A percentile compares a stretch with the other conserved stretches of the same genome.
Evolutionary conservation across 2,797 vertebrate species (phyloP).

Genomic region (Pogonophryne albipinna): DNA sequence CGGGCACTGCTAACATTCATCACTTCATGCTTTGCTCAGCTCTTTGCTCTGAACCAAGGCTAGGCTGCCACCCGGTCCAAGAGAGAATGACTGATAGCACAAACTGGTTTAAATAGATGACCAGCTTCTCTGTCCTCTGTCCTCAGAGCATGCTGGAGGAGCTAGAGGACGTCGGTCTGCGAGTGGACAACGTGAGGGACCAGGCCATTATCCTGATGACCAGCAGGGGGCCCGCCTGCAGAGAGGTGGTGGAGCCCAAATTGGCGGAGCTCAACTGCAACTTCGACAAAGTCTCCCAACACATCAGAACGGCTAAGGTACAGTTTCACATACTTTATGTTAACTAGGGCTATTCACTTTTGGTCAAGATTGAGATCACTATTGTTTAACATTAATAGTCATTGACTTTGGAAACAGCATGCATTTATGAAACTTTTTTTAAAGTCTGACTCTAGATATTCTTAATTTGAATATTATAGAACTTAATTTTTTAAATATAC

Average conservation of each 20-base stretch:
- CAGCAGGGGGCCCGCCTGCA: slow-evolving; percentile 88
- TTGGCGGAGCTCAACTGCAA: slow-evolving; percentile 93
- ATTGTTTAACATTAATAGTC: neutral
- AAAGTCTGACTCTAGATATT: neutral
- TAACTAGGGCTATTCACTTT: neutral
- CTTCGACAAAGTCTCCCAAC: slow-evolving; percentile 96
- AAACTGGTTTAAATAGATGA: slow-evolving; percentile 29
- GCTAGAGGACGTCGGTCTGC: slow-evolving; percentile 88
- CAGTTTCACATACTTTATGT: neutral
- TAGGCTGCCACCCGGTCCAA: slow-evolving; percentile 4
- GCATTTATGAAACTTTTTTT: neutral
- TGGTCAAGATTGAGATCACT: neutral
- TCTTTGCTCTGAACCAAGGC: slow-evolving; percentile 41
- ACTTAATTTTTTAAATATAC: neutral
- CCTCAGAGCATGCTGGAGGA: slow-evolving; percentile 89
- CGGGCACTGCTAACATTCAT: slow-evolving; percentile 32
- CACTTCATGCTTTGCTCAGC: slow-evolving; percentile 28
- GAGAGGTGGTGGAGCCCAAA: slow-evolving; percentile 95
- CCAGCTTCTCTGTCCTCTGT: slow-evolving; percentile 27
- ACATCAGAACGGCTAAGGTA: slow-evolving; percentile 93
- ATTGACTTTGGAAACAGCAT: neutral
- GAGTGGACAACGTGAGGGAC: slow-evolving; percentile 92
- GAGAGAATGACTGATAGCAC: slow-evolving; percentile 20
- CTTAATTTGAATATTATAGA: neutral
- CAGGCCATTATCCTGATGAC: slow-evolving; percentile 93